Percentiles rank a stretch among this genome's conserved stretches.
Conservation (phyloP, 1,140 invertebrate species). For the Aphis gossypii region DNA sequence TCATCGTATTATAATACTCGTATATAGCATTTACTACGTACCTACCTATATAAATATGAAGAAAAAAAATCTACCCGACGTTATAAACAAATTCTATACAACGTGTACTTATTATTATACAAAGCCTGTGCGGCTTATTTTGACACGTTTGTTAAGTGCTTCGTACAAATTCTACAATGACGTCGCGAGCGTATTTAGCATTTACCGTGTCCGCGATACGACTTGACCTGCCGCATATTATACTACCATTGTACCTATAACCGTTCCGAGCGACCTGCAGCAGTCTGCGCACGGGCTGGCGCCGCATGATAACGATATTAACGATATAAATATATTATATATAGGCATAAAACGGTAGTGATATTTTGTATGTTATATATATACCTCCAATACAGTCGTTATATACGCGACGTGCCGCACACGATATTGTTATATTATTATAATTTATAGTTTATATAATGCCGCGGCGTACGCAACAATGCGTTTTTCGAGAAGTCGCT, state of each 20-base stretch:
- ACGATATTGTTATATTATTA: conserved; percentile 5
- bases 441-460: background rate
- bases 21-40: too few relatives aligned
- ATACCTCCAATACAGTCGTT: background rate
- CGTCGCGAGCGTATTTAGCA: background rate
- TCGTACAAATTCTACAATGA: too few relatives aligned
- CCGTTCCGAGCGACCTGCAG: background rate
- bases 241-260: background rate
- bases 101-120: background rate
- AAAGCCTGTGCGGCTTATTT: too few relatives aligned
- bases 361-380: background rate
- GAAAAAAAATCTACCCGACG: too few relatives aligned
- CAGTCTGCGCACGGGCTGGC: background rate
- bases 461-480: background rate
- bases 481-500: background rate
- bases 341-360: background rate
- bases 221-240: too few relatives aligned
- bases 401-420: background rate
- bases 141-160: too few relatives aligned
- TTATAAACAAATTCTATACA: too few relatives aligned
- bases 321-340: background rate
- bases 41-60: too few relatives aligned
- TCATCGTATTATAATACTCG: too few relatives aligned
- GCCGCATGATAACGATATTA: background rate
- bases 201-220: background rate